These are phyloP conservation scores for Cromileptes altivelis DNA, from an alignment of 2,113 vertebrate genomes.

Conservation along the genomic window DNA sequence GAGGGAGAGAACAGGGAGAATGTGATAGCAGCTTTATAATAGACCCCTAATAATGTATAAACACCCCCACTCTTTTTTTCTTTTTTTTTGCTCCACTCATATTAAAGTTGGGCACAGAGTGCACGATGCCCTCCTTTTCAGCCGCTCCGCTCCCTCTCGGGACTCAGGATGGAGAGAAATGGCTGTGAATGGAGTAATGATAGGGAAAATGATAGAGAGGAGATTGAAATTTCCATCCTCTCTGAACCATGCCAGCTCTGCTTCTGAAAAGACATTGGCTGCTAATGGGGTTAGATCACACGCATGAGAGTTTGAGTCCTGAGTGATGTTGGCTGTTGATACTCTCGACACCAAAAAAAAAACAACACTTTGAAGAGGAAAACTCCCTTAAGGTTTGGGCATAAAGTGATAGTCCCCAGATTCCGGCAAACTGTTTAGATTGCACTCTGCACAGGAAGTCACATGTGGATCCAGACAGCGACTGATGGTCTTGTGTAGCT, in stretches of 20 bases:
- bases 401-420: slow-evolving; percentile 9
- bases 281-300: slow-evolving; percentile 83
- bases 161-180: slow-evolving; percentile 96
- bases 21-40: slow-evolving; percentile 87
- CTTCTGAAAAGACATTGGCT: slow-evolving; percentile 83
- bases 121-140: slow-evolving; percentile 92
- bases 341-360: slow-evolving; percentile 40
- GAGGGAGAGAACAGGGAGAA: slow-evolving; percentile 59
- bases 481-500: slow-evolving; percentile 3
- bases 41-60: slow-evolving; percentile 97
- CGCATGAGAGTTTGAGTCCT: slow-evolving; percentile 74
- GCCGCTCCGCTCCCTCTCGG: slow-evolving; percentile 75
- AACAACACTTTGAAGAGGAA: slow-evolving; percentile 19
- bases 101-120: slow-evolving; percentile 86
- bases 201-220: slow-evolving; percentile 99
- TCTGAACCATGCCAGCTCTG: slow-evolving; percentile 93
- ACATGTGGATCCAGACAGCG: slow-evolving; percentile 23
- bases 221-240: slow-evolving; percentile 99
- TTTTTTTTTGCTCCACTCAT: slow-evolving; percentile 69
- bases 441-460: slow-evolving; percentile 32
- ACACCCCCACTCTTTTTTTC: slow-evolving; percentile 79
- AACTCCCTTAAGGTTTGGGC: slow-evolving; percentile 48
- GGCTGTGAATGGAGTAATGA: slow-evolving; percentile 98
- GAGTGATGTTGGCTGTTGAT: slow-evolving; percentile 71
- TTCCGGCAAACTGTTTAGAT: slow-evolving; percentile 25